Base-by-base conservation (phyloP, 1,140 invertebrate genomes). In the Mycetomoellerius zeteki region DNA sequence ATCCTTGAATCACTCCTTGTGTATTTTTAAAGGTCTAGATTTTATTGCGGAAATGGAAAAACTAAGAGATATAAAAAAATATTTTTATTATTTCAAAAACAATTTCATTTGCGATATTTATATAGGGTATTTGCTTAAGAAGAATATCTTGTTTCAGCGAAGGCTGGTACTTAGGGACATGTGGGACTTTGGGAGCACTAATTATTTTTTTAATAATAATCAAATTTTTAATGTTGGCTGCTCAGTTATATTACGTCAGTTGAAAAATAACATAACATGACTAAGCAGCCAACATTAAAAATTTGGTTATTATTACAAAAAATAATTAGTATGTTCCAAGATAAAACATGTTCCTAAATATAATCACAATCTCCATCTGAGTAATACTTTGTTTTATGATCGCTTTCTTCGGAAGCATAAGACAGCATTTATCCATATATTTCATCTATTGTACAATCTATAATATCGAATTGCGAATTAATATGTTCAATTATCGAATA, bases 401-500 rank as follows among this genome's bases (percentile, higher is more conserved):
- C 14, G 6, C 30, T 76, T 24, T 27, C 8, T 19, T 62, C 21
- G 10, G n/a, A n/a, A 77, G 19, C 33, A 12, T 60, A 27, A 16
- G 0, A 37, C 21, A 14, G n/a, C 16, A 56, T 69, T 19, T n/a
- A 37, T 33, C 19, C 10, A 50, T 69, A 24, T 10, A 37, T 58
- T 58, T 3, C 7, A 3, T 27, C 14, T 52, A 43, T 60, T 16
- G 10, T 43, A 24, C n/a, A 8, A 60, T 76, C 30, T 37, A 12
- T 16, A 37, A 19, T 19, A 76, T 3, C 52, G 7, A 30, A 47
- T 12, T 47, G 6, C 19, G 75, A 6, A 10, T 47, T 65, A 78
- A 78, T 64, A 12, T 33, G 10, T 16, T 65, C 43, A 14, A 80
- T 80, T 54, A 71, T 54, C 14, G n/a, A 54, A 37, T 12, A 16